These are phyloP conservation scores for Platycheirus rosarum DNA, from an alignment of 2,888 invertebrate species.

Conservation along the genomic window DNA sequence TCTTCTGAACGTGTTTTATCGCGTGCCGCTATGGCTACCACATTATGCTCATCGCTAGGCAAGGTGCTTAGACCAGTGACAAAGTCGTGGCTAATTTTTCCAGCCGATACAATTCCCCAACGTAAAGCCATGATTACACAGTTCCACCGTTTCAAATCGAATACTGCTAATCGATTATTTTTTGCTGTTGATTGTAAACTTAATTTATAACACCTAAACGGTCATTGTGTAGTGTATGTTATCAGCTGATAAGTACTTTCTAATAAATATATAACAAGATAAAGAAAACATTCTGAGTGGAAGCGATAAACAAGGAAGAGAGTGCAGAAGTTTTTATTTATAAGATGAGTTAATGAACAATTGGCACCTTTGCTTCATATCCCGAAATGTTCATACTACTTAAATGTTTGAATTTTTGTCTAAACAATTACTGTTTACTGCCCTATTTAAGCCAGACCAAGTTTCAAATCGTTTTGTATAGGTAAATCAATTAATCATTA, in stretches of 20 bases:
- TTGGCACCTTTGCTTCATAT: too few species aligned
- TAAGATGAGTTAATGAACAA: too few species aligned
- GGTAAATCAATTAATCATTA: too few species aligned
- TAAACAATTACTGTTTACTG: too few species aligned
- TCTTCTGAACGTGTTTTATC: slow-evolving; percentile 87
- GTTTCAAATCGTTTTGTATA: too few species aligned
- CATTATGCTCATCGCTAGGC: slow-evolving; percentile 87
- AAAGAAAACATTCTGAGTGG: background rate
- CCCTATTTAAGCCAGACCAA: too few species aligned
- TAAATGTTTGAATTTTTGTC: too few species aligned
- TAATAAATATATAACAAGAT: background rate
- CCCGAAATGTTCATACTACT: too few species aligned
- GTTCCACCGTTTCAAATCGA: too few species aligned
- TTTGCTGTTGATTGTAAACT: background rate
- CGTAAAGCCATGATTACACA: slow-evolving; percentile 83
- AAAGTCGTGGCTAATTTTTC: slow-evolving; percentile 94
- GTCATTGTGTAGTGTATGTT: background rate
- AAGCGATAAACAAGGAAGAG: too few species aligned
- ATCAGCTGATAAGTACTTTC: background rate
- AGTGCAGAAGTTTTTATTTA: too few species aligned
- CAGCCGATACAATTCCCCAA: slow-evolving; percentile 94
- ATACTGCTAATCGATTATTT: background rate
- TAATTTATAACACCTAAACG: background rate
- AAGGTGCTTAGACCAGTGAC: slow-evolving; percentile 87
- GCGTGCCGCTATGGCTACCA: slow-evolving; percentile 91